Conservation (phyloP, 2,113 vertebrate species). For the Paedocypris sp. region DNA sequence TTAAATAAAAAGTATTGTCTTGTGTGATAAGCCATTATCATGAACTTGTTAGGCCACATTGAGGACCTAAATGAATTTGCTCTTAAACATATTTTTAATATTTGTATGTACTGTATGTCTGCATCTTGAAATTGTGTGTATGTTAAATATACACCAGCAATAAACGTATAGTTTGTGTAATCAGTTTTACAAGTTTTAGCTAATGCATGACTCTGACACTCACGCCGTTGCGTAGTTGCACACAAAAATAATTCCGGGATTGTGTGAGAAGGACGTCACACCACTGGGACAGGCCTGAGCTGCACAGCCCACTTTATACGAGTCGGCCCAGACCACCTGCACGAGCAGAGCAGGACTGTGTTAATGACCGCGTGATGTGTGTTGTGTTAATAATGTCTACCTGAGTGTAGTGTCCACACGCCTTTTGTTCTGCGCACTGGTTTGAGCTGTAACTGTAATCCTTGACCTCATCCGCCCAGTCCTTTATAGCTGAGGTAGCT, state of each 20-base stretch:
- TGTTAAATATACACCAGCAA: too few relatives aligned
- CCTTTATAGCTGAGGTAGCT: not conserved
- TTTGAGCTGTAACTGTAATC: not conserved
- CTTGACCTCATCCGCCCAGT: constrained; percentile 29
- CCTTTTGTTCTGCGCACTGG: fast-evolving
- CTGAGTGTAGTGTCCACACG: constrained; percentile 58
- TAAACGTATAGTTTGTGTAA: too few relatives aligned
- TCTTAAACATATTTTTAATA: too few relatives aligned
- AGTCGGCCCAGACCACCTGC: constrained; percentile 54
- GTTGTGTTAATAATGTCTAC: constrained; percentile 13
- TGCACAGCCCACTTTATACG: constrained; percentile 55
- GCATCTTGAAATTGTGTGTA: too few relatives aligned
- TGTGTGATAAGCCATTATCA: too few relatives aligned
- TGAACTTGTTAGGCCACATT: too few relatives aligned
- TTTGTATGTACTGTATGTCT: too few relatives aligned
- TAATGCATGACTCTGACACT: constrained; percentile 16
- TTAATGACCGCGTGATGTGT: not conserved
- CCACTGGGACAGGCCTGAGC: constrained; percentile 39
- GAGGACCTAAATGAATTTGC: too few relatives aligned
- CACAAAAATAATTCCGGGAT: constrained; percentile 36
- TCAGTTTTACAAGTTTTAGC: too few relatives aligned
- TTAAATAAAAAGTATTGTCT: too few relatives aligned
- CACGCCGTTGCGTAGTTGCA: constrained; percentile 55
- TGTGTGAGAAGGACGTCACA: fast-evolving
- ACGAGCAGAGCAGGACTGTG: not conserved